A percentile compares a stretch with the other conserved stretches of the same genome.
Conservation (phyloP, 2,888 invertebrate species). For the Pseudococcus longispinus region DNA sequence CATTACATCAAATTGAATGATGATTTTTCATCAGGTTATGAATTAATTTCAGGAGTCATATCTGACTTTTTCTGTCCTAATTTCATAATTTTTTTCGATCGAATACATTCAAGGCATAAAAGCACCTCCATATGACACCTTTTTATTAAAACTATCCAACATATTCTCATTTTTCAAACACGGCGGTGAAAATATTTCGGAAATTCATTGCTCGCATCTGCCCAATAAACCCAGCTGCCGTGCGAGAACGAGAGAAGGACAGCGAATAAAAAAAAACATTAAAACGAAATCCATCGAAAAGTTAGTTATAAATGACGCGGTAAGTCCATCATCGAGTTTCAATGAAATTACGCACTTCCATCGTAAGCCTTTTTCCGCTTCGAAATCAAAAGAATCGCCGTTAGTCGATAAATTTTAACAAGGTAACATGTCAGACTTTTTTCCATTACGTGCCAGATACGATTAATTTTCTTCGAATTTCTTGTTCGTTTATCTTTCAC, state of each 20-base stretch:
- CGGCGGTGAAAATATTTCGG: background rate
- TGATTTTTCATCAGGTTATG: no score
- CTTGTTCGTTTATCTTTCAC: constrained; percentile 43
- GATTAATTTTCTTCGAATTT: constrained; percentile 46
- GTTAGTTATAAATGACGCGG: constrained; percentile 43
- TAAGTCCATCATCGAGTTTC: constrained; percentile 43
- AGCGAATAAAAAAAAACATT: background rate
- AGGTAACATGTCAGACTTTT: constrained; percentile 46
- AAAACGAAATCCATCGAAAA: constrained; percentile 45
- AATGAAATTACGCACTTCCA: constrained; percentile 39
- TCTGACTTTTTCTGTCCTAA: no score
- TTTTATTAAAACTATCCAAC: background rate
- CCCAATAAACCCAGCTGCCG: background rate
- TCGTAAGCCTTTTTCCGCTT: constrained; percentile 32
- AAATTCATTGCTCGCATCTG: background rate
- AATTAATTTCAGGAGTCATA: no score
- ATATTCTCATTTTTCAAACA: background rate
- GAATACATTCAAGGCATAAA: no score
- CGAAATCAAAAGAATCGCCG: constrained; percentile 45
- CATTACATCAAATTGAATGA: no score
- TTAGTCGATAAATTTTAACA: constrained; percentile 41
- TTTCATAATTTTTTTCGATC: no score
- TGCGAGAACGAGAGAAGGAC: background rate
- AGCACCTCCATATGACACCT: background rate
- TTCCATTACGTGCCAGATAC: constrained; percentile 42